Base-by-base conservation (phyloP, 2,113 vertebrate species). In the Alexandromys fortis region DNA sequence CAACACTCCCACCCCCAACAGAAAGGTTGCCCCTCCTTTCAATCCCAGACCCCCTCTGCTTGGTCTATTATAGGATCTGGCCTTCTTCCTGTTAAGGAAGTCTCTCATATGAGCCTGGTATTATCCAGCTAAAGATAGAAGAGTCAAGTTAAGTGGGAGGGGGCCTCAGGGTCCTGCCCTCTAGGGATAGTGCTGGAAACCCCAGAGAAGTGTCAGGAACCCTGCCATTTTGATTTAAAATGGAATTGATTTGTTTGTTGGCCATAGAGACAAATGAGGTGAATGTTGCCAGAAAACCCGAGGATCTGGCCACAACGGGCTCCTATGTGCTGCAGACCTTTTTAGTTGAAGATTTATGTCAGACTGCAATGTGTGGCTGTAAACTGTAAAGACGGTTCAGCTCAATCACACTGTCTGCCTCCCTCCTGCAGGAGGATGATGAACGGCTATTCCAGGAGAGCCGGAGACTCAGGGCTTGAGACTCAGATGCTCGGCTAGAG, bases 321-420 rank as follows among this genome's bases (percentile, higher is more conserved):
- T 94, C 89, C 92, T 89, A 33, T 22, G 52, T 87, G 76, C 94
- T 16, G 3, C 30, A 78, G 75, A 49, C 58, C 65, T 73, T 91
- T 92, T 92, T 45, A 95, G 92, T 78, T 67, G n/a, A 76, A 96
- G 96, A 97, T 97, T 96, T 96, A 96, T 95, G 77, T 90, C 38
- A 0, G 73, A 92, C 70, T 61, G 38, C 42, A 95, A 79, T 14
- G 30, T 77, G n/a, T 0, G 70, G 87, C 86, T 91, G 10, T 82
- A 94, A 93, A 97, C 90, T 47, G 49, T 52, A 89, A 55, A 68
- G 49, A 94, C 49, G 81, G 92, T 61, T 22, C 45, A 42, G 89
- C 47, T 65, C 67, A 68, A 78, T 89, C 72, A 33, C 72, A 52
- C 47, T 58, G 90, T 78, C 78, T 70, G 1, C 47, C 35, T 79